These are phyloP conservation scores for Phalacrocorax pelagicus DNA, from an alignment of 2,113 vertebrate genomes.

Conservation along the genomic window DNA sequence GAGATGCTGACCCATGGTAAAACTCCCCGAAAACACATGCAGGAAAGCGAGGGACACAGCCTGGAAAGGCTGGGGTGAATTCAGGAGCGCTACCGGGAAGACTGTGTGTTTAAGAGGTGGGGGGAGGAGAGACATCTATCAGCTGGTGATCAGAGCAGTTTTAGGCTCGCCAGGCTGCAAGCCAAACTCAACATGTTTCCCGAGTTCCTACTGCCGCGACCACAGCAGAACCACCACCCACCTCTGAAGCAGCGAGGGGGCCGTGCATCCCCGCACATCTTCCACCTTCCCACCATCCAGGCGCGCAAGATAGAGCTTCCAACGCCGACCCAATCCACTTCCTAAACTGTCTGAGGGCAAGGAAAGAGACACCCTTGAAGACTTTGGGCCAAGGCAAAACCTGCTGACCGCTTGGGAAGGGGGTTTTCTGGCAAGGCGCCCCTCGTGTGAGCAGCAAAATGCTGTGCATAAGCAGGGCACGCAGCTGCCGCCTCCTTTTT, in stretches of 20 bases:
- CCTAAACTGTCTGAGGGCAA: background rate
- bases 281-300: background rate
- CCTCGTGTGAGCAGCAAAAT: background rate
- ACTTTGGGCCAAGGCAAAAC: background rate
- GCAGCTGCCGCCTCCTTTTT: background rate
- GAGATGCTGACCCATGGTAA: background rate
- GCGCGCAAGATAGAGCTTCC: background rate
- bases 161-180: background rate
- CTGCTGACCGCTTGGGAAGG: background rate
- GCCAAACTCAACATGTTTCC: background rate
- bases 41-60: background rate
- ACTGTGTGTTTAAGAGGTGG: rapidly evolving
- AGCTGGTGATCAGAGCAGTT: background rate
- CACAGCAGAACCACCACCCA: background rate
- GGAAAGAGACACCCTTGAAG: background rate
- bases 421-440: background rate
- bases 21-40: rapidly evolving
- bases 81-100: background rate
- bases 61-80: background rate
- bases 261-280: background rate
- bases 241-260: background rate
- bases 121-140: background rate
- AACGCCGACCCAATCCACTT: background rate
- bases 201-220: background rate
- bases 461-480: background rate